Evolutionary conservation across 2,888 invertebrate genomes (phyloP).

Genomic region (Listrodromus nycthemerus): DNA sequence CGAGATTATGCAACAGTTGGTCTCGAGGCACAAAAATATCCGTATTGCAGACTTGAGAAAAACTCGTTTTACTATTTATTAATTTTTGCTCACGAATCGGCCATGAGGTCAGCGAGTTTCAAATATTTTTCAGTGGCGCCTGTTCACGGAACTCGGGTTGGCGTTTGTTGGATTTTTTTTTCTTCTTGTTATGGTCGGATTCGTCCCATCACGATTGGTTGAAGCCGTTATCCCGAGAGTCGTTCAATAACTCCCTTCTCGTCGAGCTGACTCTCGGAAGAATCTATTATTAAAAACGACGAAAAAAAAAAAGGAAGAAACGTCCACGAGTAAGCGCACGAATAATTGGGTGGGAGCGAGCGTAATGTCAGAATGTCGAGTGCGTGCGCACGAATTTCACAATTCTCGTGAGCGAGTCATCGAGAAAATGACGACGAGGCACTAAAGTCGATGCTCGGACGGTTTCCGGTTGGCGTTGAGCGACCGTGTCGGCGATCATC

Average conservation of each 20-base stretch:
- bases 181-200: neutral
- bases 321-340: slow-evolving; percentile 37
- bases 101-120: neutral
- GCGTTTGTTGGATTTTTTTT: neutral
- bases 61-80: neutral
- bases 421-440: slow-evolving; percentile 21
- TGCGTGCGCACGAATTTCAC: slow-evolving; percentile 60
- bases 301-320: neutral
- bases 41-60: neutral
- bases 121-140: neutral
- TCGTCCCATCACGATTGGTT: neutral
- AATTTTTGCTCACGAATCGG: neutral
- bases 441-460: slow-evolving; percentile 26
- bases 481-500: slow-evolving; percentile 29
- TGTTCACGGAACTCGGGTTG: neutral
- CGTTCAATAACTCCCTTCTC: slow-evolving; percentile 6
- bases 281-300: slow-evolving; percentile 27
- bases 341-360: slow-evolving; percentile 28
- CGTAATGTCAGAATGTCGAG: slow-evolving; percentile 49
- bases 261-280: slow-evolving; percentile 24
- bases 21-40: no score
- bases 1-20: no score
- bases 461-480: slow-evolving; percentile 59
- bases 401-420: slow-evolving; percentile 48
- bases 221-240: neutral